phyloP scores from a whole-genome alignment of 2,113 vertebrate species.

The Crotalus horridus region DNA sequence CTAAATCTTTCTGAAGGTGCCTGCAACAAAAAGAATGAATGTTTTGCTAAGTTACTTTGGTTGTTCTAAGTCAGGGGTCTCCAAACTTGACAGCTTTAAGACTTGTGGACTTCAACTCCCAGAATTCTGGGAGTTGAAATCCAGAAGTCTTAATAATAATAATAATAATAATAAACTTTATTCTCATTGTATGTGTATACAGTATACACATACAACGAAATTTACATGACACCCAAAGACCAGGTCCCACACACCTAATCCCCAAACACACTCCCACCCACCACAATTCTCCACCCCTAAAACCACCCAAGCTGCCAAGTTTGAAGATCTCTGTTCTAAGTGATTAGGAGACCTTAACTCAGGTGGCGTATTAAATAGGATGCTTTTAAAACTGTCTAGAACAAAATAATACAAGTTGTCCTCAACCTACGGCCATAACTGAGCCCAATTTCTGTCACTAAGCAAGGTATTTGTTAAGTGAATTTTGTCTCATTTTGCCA shows the following conservation, averaged over 20 bases:
- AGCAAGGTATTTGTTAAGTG: not conserved
- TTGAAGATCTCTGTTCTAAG: not conserved
- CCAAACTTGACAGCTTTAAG: too few species aligned
- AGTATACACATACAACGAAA: too few species aligned
- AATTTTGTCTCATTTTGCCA: not conserved
- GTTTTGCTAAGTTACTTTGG: constrained; percentile 40
- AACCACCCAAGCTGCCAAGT: too few species aligned
- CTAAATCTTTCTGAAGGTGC: constrained; percentile 31
- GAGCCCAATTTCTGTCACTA: not conserved
- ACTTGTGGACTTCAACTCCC: too few species aligned
- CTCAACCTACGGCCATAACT: not conserved
- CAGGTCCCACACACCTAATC: too few species aligned
- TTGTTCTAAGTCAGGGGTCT: constrained; percentile 13
- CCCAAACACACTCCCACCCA: too few species aligned
- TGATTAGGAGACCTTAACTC: constrained; percentile 41
- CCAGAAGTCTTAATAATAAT: too few species aligned
- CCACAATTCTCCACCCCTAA: too few species aligned
- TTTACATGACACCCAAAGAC: too few species aligned
- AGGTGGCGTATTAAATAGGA: constrained; percentile 35
- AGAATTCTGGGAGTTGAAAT: too few species aligned
- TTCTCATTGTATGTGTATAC: too few species aligned
- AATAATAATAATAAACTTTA: too few species aligned
- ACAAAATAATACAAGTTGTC: not conserved
- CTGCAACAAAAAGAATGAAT: constrained; percentile 46
- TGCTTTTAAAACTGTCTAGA: constrained; percentile 9